Conservation (phyloP, 2,797 vertebrate species). For the Coregonus ussuriensis region DNA sequence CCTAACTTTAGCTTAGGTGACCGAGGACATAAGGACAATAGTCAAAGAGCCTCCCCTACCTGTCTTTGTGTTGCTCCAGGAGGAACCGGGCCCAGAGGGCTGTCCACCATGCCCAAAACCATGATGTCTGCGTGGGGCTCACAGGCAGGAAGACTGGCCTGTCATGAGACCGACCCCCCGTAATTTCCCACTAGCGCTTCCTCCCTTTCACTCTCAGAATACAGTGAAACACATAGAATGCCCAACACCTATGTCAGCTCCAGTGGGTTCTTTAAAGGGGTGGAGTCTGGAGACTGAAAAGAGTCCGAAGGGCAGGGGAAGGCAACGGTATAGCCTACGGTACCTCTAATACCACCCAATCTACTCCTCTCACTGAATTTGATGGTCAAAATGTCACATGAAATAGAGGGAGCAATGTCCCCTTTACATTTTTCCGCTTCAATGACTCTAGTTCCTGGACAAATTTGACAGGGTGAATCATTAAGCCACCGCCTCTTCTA, state of each 20-base stretch:
- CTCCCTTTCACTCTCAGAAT: slow-evolving; percentile 30
- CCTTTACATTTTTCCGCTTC: slow-evolving; percentile 34
- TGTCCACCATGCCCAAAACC: slow-evolving; percentile 68
- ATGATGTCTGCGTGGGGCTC: slow-evolving; percentile 53
- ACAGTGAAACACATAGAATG: slow-evolving; percentile 14
- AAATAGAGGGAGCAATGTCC: slow-evolving; percentile 11
- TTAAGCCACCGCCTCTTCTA: slow-evolving; percentile 12
- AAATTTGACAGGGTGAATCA: slow-evolving; percentile 20
- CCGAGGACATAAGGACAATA: slow-evolving; percentile 3
- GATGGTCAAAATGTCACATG: slow-evolving; percentile 28
- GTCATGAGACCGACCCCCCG: slow-evolving; percentile 39
- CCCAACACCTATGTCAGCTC: slow-evolving; percentile 45
- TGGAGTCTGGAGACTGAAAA: slow-evolving; percentile 43
- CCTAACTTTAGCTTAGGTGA: neutral
- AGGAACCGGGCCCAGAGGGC: slow-evolving; percentile 55
- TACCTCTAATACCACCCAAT: no score
- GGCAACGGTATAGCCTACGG: slow-evolving; percentile 30
- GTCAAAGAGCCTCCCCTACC: slow-evolving; percentile 58
- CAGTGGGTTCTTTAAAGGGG: slow-evolving; percentile 58
- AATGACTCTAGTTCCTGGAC: slow-evolving; percentile 16
- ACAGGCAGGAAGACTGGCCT: slow-evolving; percentile 40
- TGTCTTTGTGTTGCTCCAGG: slow-evolving; percentile 51
- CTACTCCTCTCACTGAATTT: neutral
- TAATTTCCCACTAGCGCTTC: slow-evolving; percentile 28
- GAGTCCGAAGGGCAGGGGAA: slow-evolving; percentile 72